A percentile compares a stretch with the other conserved stretches of the same genome.
phyloP scores from a whole-genome alignment of 1,140 invertebrate species.

The Lucilia cuprina region DNA sequence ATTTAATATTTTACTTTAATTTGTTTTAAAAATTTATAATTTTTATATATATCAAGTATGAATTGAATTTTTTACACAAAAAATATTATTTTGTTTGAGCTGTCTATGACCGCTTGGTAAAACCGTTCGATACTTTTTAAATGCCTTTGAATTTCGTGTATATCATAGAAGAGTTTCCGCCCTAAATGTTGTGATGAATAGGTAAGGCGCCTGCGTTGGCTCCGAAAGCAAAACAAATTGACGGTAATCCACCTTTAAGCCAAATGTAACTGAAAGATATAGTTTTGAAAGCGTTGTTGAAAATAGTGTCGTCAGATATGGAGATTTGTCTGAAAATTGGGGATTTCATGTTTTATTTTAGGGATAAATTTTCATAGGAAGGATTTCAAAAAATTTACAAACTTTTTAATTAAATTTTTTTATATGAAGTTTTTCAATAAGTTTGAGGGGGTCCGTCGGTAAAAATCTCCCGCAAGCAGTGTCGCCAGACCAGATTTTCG shows the following conservation, averaged over 20 bases:
- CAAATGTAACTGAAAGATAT: not conserved
- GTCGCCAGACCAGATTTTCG: no score
- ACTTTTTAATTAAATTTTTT: no score
- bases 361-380: no score
- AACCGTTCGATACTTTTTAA: conserved; percentile 52
- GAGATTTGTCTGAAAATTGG: no score
- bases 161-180: conserved; percentile 62
- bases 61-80: conserved; percentile 35
- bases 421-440: no score
- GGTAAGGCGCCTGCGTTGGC: not conserved
- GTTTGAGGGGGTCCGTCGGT: no score
- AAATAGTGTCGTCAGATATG: not conserved
- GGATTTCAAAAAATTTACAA: no score
- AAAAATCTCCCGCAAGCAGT: no score
- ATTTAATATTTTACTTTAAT: not conserved
- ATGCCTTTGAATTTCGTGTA: conserved; percentile 60
- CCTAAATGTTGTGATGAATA: conserved; percentile 42
- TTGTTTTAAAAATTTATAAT: conserved; percentile 13
- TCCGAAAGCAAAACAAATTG: not conserved
- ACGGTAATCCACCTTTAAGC: not conserved
- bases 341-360: no score
- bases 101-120: conserved; percentile 50
- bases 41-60: conserved; percentile 18
- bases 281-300: not conserved
- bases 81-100: conserved; percentile 22